Percentiles rank a stretch among this genome's conserved stretches.
Evolutionary conservation across 1,140 invertebrate species (phyloP).

Genomic region (Drosophila nasuta): DNA sequence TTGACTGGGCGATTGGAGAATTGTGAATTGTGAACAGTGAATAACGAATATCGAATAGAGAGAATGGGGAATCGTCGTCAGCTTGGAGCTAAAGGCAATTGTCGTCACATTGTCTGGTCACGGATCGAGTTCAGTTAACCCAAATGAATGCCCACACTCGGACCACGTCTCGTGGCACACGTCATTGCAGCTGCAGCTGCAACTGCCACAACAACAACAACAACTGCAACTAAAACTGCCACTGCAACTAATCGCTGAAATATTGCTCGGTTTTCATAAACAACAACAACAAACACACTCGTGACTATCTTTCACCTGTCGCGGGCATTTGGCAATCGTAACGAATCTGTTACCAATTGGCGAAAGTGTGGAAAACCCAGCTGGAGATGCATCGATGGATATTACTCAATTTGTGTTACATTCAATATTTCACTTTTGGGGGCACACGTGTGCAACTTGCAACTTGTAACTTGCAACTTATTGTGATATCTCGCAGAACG

Average conservation of each 20-base stretch:
- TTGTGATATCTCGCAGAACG: neutral
- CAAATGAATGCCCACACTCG: constrained; percentile 7
- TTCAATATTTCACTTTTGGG: neutral
- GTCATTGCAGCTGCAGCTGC: constrained; percentile 26
- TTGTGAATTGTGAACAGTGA: neutral
- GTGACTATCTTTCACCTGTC: constrained; percentile 41
- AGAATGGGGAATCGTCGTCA: constrained; percentile 22
- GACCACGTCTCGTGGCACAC: constrained; percentile 39
- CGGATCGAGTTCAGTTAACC: constrained; percentile 39
- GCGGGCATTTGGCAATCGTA: constrained; percentile 35
- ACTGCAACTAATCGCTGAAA: constrained; percentile 34
- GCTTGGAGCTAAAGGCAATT: neutral
- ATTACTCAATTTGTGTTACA: neutral
- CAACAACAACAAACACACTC: constrained; percentile 3
- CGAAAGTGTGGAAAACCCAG: constrained; percentile 37
- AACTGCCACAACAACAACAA: constrained; percentile 22
- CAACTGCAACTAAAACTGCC: constrained; percentile 30
- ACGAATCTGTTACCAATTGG: constrained; percentile 35
- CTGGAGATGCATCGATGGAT: neutral
- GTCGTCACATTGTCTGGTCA: constrained; percentile 28
- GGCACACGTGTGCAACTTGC: no score
- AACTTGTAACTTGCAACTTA: neutral
- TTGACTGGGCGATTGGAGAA: constrained; percentile 11
- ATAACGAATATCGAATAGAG: neutral
- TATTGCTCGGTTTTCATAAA: constrained; percentile 13